Percentiles rank a stretch among this genome's conserved stretches.
Conservation (phyloP, 2,797 vertebrate genomes). For the Neosalanx taihuensis region DNA sequence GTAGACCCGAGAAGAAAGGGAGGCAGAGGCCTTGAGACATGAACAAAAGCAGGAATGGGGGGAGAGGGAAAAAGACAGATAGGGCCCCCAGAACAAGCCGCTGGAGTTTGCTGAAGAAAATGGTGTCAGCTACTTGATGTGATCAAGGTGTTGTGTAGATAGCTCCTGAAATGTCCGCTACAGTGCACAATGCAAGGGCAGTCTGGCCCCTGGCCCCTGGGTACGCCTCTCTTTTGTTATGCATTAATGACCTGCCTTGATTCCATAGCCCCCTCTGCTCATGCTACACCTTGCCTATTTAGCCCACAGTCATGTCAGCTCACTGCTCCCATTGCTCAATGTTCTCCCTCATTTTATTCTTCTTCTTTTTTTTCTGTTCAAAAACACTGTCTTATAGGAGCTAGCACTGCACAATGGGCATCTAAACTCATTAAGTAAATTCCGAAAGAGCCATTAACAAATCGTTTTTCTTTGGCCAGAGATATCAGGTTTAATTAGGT, state of each 20-base stretch:
- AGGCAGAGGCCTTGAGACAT: constrained; percentile 84
- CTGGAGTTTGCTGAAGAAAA: constrained; percentile 88
- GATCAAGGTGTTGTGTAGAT: constrained; percentile 85
- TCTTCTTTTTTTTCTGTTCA: constrained; percentile 23
- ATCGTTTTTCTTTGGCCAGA: constrained; percentile 80
- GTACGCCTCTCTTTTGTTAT: constrained; percentile 56
- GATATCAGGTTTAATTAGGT: constrained; percentile 98
- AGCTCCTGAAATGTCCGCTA: constrained; percentile 64
- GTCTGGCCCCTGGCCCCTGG: constrained; percentile 64
- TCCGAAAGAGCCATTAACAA: constrained; percentile 92
- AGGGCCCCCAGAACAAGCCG: constrained; percentile 63
- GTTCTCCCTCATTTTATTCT: constrained; percentile 64
- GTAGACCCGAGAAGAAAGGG: constrained; percentile 84
- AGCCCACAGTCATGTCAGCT: constrained; percentile 63
- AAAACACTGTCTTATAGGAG: constrained; percentile 65
- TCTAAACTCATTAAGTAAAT: constrained; percentile 98
- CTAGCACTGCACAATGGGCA: constrained; percentile 86
- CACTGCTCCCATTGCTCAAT: constrained; percentile 58
- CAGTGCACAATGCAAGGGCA: constrained; percentile 40
- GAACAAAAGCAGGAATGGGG: constrained; percentile 64
- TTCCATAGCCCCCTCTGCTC: constrained; percentile 50
- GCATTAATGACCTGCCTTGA: constrained; percentile 71
- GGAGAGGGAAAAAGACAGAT: constrained; percentile 59
- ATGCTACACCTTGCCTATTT: constrained; percentile 80
- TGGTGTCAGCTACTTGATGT: constrained; percentile 72